Base-by-base conservation (phyloP, 2,888 invertebrate genomes). In the Escarpia spicata region DNA sequence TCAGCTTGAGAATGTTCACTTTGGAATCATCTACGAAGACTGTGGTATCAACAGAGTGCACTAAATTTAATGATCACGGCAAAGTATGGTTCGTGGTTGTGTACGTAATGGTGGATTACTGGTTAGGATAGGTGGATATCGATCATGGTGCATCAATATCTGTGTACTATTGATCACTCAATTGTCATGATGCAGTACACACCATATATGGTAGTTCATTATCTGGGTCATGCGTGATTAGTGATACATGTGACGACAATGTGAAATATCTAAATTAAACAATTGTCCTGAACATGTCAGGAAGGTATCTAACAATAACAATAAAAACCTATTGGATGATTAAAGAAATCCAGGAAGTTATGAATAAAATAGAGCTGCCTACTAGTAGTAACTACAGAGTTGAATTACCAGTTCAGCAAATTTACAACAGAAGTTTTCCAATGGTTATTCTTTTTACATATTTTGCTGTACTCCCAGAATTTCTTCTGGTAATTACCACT, bases 121-220 rank as follows among this genome's bases (percentile, higher is more conserved):
- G 52, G 52, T 52, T 75, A 75, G 75, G 75, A n/a, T 75, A n/a
- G 75, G 19, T 75, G 75, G n/a, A 19, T 75, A 75, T 75, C 19
- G 75, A 75, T 19, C 75, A 75, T n/a, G n/a, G n/a, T 26, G 75
- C n/a, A 75, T 75, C n/a, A n/a, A 75, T 75, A 75, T 75, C 26
- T 75, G 75, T 75, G 75, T 26, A 75, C 19, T 75, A 75, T 75
- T 75, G 75, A 75, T 75, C 75, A 75, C 75, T 4, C 75, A 15
- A 52, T 52, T 52, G 19, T 75, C 75, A 75, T 75, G 75, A 75
- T 6, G 75, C 26, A 75, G 26, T 75, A 26, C 19, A 6, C 3
- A 75, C 75, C 75, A 75, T 75, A 75, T 75, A 19, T 75, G 75
- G 75, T 75, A 75, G 75, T 75, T 75, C 19, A 75, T 75, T 75